phyloP scores from a whole-genome alignment of 2,797 vertebrate species.

The Poecilia picta region DNA sequence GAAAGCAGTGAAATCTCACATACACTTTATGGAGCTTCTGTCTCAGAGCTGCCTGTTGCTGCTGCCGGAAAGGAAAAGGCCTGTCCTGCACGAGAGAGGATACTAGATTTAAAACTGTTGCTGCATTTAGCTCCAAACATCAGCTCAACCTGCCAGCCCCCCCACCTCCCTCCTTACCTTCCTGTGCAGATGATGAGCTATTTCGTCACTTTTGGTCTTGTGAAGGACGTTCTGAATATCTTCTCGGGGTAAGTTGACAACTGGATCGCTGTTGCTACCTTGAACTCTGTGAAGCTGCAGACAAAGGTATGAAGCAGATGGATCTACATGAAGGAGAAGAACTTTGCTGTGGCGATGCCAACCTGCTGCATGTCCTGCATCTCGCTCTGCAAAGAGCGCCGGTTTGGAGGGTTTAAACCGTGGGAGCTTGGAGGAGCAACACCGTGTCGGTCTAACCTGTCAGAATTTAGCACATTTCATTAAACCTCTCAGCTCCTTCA shows the following conservation, averaged over 20 bases:
- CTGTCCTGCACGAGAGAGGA: conserved; percentile 60
- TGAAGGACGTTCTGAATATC: conserved; percentile 73
- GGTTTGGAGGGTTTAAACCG: conserved; percentile 63
- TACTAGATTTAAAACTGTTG: neutral
- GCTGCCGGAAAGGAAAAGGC: conserved; percentile 59
- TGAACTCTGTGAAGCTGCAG: conserved; percentile 54
- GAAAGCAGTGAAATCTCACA: conserved; percentile 70
- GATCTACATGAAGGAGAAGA: neutral
- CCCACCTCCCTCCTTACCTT: conserved; percentile 68
- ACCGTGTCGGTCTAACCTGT: conserved; percentile 75
- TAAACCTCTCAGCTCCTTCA: neutral
- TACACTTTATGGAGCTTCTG: conserved; percentile 81
- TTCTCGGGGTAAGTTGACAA: conserved; percentile 47
- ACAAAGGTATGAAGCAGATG: neutral
- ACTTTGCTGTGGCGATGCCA: neutral
- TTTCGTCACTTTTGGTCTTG: conserved; percentile 73
- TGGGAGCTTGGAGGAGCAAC: conserved; percentile 49
- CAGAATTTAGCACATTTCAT: conserved; percentile 17
- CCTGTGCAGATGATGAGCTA: conserved; percentile 54
- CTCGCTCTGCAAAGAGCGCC: conserved; percentile 76
- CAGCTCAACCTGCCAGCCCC: neutral
- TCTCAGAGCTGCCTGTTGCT: conserved; percentile 73
- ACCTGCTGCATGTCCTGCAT: conserved; percentile 79
- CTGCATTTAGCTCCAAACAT: neutral
- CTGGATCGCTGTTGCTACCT: conserved; percentile 60